These are phyloP conservation scores for Bombyx mori DNA, from an alignment of 1,140 invertebrate species.

Conservation along the genomic window DNA sequence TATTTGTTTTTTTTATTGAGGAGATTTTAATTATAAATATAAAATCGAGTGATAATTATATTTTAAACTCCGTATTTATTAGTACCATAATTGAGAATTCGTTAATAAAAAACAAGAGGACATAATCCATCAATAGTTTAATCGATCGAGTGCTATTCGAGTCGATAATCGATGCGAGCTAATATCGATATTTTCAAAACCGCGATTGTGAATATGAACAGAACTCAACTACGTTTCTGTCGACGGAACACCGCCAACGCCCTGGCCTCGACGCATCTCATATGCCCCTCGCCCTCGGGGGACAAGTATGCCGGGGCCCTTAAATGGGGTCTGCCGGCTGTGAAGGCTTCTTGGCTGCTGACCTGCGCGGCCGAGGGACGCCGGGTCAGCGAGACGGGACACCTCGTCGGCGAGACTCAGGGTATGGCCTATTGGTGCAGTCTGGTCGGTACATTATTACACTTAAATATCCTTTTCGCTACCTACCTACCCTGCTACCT, in stretches of 20 bases:
- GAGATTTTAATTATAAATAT: too few relatives aligned
- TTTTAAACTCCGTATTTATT: too few relatives aligned
- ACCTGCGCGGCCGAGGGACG: conserved; percentile 74
- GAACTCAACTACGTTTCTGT: conserved; percentile 60
- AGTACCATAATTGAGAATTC: too few relatives aligned
- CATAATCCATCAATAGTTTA: too few relatives aligned
- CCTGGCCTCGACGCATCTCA: conserved; percentile 80
- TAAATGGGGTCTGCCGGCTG: conserved; percentile 86
- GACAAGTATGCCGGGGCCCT: conserved; percentile 88
- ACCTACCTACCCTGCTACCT: too few relatives aligned
- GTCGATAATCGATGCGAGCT: too few relatives aligned
- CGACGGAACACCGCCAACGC: conserved; percentile 59
- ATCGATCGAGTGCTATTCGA: too few relatives aligned
- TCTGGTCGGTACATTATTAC: not conserved
- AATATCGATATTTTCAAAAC: too few relatives aligned
- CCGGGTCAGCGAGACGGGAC: conserved; percentile 72
- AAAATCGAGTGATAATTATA: too few relatives aligned
- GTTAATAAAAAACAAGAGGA: too few relatives aligned
- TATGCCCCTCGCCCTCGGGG: conserved; percentile 80
- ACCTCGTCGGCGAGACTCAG: conserved; percentile 74
- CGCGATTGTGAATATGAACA: conserved; percentile 7
- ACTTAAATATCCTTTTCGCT: too few relatives aligned
- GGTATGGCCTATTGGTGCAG: conserved; percentile 23
- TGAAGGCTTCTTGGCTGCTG: conserved; percentile 83
- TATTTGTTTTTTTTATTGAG: too few relatives aligned